Evolutionary conservation across 2,113 vertebrate genomes (phyloP), one percentile per base, ranked within the genome.

Genomic region (Brachirus orientalis): DNA sequence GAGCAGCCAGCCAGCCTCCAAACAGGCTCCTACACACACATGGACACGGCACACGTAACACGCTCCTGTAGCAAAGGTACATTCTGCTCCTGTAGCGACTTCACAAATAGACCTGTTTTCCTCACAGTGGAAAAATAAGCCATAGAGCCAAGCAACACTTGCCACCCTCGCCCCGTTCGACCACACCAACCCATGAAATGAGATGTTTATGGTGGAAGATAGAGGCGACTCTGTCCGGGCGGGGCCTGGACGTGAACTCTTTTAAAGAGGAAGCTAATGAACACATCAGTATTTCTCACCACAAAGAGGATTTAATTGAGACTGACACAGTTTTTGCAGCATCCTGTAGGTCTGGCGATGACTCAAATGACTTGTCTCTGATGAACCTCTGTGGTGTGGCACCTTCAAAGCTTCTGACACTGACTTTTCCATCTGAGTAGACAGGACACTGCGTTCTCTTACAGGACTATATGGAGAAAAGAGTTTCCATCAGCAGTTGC

Each of bases 31-130:
- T 46, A 56, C 38, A 52, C 58, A 63, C 37, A 45, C 58, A 58
- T 28, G 53, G 67, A 35, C 62, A 47, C 33, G 28, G 47, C 46
- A 57, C 66, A 72, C 52, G 44, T 56, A 68, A 65, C 60, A 58
- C 1, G 2, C 64, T 86, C 63, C 63, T 69, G 38, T 37, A 67
- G 75, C 70, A 73, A 86, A 89, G 89, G 89, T 91, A 87, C 89
- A 86, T 22, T 89, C 73, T 81, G 85, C 82, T 88, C 85, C 63
- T 72, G 83, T 79, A 68, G 80, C 63, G 46, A 61, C 72, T 66
- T 77, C 73, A 88, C 77, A 86, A 89, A 92, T 78, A 90, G 80
- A 89, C 84, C 87, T 90, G 86, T 91, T 92, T 89, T 93, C 84
- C 76, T 74, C 67, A 62, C 48, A 16, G 59, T 74, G 90, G 91